These are phyloP conservation scores for Peromyscus attwateri DNA, from an alignment of 2,797 vertebrate species.

Conservation along the genomic window DNA sequence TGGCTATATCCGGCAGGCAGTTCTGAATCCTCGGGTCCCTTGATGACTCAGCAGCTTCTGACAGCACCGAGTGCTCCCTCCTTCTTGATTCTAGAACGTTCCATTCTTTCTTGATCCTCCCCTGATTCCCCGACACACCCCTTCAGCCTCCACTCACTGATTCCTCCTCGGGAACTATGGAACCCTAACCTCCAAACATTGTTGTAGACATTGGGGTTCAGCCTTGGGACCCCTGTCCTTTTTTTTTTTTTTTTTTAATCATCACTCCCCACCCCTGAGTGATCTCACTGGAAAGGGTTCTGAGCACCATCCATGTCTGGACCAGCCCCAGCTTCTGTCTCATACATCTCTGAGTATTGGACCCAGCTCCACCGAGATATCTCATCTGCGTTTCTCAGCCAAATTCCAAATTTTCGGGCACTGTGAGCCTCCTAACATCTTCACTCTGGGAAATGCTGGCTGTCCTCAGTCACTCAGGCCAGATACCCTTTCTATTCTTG, in stretches of 20 bases:
- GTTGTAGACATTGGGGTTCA: not conserved
- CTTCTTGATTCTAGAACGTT: not conserved
- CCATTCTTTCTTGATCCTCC: not conserved
- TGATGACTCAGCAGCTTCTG: not conserved
- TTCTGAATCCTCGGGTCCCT: not conserved
- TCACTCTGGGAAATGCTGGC: rapidly evolving
- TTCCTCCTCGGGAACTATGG: not conserved
- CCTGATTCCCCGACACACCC: not conserved
- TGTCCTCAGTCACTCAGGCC: not conserved
- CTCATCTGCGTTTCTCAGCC: not conserved
- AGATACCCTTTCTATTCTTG: rapidly evolving
- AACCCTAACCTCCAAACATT: not conserved
- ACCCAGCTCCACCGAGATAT: not conserved
- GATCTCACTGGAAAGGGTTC: not conserved
- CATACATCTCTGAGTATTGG: not conserved
- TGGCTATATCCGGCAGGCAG: not conserved
- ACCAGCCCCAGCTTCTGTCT: not conserved
- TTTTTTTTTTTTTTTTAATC: no score
- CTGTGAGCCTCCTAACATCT: rapidly evolving
- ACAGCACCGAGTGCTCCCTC: not conserved
- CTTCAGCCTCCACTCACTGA: not conserved
- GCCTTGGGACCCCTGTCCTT: not conserved
- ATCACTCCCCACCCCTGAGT: not conserved
- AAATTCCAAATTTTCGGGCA: not conserved
- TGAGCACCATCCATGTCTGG: not conserved